Conservation (phyloP, 2,113 vertebrate species). For the Protomyctophum bolini region DNA sequence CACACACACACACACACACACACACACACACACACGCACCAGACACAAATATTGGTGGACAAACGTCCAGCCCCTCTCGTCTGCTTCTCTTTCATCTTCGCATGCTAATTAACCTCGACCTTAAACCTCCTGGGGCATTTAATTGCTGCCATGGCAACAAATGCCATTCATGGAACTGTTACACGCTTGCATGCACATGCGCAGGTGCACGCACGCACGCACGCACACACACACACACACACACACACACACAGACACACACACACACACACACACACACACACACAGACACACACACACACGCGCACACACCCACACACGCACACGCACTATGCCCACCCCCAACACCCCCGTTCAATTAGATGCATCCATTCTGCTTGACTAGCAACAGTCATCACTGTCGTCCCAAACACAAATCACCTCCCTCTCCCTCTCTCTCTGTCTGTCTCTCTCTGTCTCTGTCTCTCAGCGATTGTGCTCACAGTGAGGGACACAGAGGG, state of each 20-base stretch:
- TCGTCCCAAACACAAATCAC: slow-evolving; percentile 55
- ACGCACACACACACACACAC: slow-evolving; percentile 4
- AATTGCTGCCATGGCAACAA: slow-evolving; percentile 70
- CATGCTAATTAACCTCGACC: slow-evolving; percentile 72
- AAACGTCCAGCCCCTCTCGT: slow-evolving; percentile 36
- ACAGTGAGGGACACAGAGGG: slow-evolving; percentile 1
- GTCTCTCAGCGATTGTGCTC: slow-evolving; percentile 51
- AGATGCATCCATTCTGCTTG: slow-evolving; percentile 68
- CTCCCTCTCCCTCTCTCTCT: not conserved
- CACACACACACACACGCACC: not conserved
- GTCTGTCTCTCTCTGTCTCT: slow-evolving; percentile 26
- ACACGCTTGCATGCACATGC: not conserved
- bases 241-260: too few relatives aligned
- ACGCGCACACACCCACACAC: not conserved
- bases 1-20: slow-evolving; percentile 5
- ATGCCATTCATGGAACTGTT: slow-evolving; percentile 43
- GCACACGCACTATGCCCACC: not conserved
- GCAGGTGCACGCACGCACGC: not conserved
- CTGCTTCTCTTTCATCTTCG: slow-evolving; percentile 56
- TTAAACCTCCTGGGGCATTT: slow-evolving; percentile 53
- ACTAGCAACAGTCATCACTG: slow-evolving; percentile 62
- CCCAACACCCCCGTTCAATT: slow-evolving; percentile 48
- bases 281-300: not conserved
- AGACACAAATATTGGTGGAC: slow-evolving; percentile 29
- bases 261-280: too few relatives aligned